Base-by-base conservation (phyloP, 2,797 vertebrate genomes). In the Crocidura indochinensis region DNA sequence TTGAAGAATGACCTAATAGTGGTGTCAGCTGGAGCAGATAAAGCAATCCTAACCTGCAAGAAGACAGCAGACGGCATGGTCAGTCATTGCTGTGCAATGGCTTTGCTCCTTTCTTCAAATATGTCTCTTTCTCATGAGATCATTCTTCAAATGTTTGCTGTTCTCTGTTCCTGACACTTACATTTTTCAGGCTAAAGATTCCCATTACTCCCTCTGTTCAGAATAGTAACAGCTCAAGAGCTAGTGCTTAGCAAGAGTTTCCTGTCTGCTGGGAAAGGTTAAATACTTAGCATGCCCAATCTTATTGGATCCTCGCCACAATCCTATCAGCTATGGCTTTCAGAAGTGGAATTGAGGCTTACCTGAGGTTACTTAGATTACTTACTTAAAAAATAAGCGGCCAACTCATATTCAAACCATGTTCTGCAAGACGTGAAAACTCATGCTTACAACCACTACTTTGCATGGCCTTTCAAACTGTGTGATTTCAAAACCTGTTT, bases 401-500 rank as follows among this genome's bases (percentile, higher is more conserved):
- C 53, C 65, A 88, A 27, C 15, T 62, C 17, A 2, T 49, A 56
- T 73, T 90, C 29, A 62, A 8, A 84, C n/a, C 19, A n/a, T 64
- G 64, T 12, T 90, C 46, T 90, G 69, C 85, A 20, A 56, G 79
- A 64, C 27, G 47, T 20, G 38, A 73, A 68, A 51, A 3, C 60
- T 72, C 44, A 24, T 84, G 72, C 38, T 90, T 82, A 73, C 31
- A 65, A n/a, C 17, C 26, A 17, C 26, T 84, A 65, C 64, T 91
- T 92, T 73, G 24, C 27, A 31, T 8, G 60, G 27, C n/a, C 75
- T 94, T 94, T 76, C 17, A 24, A 46, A n/a, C 9, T 24, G 22
- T 51, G 47, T 73, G 27, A 44, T 89, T 92, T 93, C 64, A 92
- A 26, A 88, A 90, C 71, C 38, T 94, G 93, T 83, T 82, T 87